Base-by-base conservation (phyloP, 2,113 vertebrate genomes). In the Nanorana parkeri region DNA sequence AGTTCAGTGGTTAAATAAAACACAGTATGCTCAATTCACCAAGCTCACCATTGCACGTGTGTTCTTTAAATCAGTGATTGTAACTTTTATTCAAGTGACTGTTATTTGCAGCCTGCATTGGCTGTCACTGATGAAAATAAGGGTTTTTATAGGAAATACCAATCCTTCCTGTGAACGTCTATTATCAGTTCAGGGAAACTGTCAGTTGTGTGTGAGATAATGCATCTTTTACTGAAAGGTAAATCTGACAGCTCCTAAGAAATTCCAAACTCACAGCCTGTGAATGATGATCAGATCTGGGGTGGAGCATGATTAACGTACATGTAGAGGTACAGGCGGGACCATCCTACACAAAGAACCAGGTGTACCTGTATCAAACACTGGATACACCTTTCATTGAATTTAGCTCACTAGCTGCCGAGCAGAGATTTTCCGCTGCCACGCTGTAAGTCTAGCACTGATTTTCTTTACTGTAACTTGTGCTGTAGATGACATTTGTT, bases 331-430 rank as follows among this genome's bases (percentile, higher is more conserved):
- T 66, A 58, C 47, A 67, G 71, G 80, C 63, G 80, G 80, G 28
- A 24, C 58, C 21, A 23, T 67, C n/a, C 21, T 29, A 82, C 28
- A 82, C 69, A 82, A 82, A 75, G 79, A 82, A 36, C 16, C 63
- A 74, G 69, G 61, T 82, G 80, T 41, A 67, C 61, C 23, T 11
- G 29, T 67, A 47, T 2, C 7, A 67, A n/a, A 56, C 47, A n/a
- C 0, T 73, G 68, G 7, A n/a, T 81, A 15, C 61, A 69, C 32
- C 17, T 17, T 26, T 32, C 71, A 21, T 28, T 74, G 67, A 55
- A 54, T 55, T 19, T 11, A 63, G 23, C 68, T 29, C 29, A n/a
- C n/a, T n/a, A n/a, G n/a, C n/a, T n/a, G n/a, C 24, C 3, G 15
- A 63, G 4, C 69, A 65, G 24, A 73, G 58, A 24, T 20, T 64